Evolutionary conservation across 2,113 vertebrate genomes (phyloP).

Genomic region (Galeopterus variegatus): DNA sequence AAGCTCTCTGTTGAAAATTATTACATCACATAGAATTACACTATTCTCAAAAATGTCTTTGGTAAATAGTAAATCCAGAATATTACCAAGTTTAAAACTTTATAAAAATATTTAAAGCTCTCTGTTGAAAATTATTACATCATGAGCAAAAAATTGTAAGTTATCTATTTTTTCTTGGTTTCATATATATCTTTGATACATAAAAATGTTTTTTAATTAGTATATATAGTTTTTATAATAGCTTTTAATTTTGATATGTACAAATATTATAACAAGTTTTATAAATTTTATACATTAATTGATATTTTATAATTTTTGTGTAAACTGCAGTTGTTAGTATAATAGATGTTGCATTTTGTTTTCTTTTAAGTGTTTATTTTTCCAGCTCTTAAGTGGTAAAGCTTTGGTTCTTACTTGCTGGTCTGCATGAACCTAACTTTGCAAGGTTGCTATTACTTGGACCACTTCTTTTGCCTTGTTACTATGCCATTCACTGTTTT

Average conservation of each 20-base stretch:
- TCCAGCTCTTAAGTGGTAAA: conserved; percentile 81
- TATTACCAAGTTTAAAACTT: conserved; percentile 58
- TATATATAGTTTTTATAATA: conserved; percentile 24
- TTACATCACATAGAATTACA: not conserved
- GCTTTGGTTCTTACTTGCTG: conserved; percentile 87
- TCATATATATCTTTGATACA: not conserved
- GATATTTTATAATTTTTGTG: conserved; percentile 55
- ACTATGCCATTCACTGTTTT: conserved; percentile 85
- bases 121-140: conserved; percentile 54
- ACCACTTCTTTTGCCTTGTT: conserved; percentile 86
- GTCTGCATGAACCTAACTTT: conserved; percentile 90
- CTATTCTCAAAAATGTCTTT: conserved; percentile 51
- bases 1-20: conserved; percentile 57
- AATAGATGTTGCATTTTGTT: conserved; percentile 74
- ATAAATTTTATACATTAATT: conserved; percentile 53
- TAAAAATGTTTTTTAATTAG: conserved; percentile 54
- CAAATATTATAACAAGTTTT: conserved; percentile 57
- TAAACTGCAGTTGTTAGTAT: conserved; percentile 45
- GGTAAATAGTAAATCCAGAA: conserved; percentile 60
- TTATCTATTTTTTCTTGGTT: conserved; percentile 34
- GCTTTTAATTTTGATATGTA: conserved; percentile 56
- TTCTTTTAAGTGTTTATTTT: conserved; percentile 83
- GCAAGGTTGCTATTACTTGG: conserved; percentile 87
- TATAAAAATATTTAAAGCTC: conserved; percentile 51
- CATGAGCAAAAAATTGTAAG: conserved; percentile 19